These are phyloP conservation scores for Lepas anatifera DNA, from an alignment of 2,888 invertebrate species.

Conservation along the genomic window DNA sequence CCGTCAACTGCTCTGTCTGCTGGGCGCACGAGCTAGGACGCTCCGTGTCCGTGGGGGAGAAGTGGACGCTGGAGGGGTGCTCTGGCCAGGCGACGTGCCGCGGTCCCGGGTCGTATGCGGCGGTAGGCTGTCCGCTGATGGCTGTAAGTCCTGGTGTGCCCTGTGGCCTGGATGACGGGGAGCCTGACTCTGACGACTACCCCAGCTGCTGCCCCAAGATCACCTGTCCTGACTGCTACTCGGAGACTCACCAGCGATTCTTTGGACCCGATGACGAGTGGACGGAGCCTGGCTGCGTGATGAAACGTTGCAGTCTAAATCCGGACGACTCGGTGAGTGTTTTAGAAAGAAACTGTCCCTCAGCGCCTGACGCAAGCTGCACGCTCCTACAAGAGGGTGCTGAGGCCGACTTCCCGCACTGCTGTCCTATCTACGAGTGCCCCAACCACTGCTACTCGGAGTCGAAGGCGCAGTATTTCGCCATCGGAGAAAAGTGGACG, in stretches of 20 bases:
- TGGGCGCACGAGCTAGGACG: too few relatives aligned
- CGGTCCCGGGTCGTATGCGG: not conserved
- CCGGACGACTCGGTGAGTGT: not conserved
- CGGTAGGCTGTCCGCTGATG: not conserved
- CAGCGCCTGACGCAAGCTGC: not conserved
- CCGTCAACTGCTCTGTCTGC: too few relatives aligned
- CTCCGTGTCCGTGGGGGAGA: not conserved
- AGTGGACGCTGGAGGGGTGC: not conserved
- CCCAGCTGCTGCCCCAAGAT: not conserved
- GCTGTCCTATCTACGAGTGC: too few relatives aligned
- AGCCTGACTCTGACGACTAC: not conserved
- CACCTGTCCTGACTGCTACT: not conserved
- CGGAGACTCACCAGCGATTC: not conserved
- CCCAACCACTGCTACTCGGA: too few relatives aligned
- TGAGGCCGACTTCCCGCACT: too few relatives aligned
- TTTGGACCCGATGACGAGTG: not conserved
- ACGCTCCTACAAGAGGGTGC: too few relatives aligned
- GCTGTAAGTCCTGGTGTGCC: not conserved
- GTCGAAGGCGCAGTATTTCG: too few relatives aligned
- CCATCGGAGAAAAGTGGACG: too few relatives aligned
- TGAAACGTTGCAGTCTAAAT: not conserved
- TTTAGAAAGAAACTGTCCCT: not conserved
- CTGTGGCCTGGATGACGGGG: not conserved
- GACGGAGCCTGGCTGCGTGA: not conserved
- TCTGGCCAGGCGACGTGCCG: not conserved